Evolutionary conservation across 2,113 vertebrate species (phyloP).

Genomic region (Bambusicola thoracicus): DNA sequence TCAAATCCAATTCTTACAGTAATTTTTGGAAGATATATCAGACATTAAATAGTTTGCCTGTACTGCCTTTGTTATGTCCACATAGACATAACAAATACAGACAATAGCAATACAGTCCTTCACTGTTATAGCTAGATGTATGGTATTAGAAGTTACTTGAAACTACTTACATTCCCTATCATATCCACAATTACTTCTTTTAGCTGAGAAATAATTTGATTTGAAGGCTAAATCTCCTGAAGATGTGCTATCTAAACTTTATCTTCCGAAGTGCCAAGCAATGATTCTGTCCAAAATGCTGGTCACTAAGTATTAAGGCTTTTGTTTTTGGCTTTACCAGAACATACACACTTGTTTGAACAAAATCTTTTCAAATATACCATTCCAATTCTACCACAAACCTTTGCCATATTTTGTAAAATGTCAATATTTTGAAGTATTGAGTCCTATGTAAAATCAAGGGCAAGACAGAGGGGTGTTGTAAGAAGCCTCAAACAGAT

Average conservation of each 20-base stretch:
- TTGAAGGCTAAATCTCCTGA: neutral
- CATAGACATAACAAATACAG: no score
- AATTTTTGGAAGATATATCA: neutral
- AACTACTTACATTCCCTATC: neutral
- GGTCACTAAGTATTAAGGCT: neutral
- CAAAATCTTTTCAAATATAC: neutral
- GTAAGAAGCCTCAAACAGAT: no score
- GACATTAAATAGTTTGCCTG: neutral
- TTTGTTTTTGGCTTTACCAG: neutral
- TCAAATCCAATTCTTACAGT: neutral
- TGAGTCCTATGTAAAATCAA: neutral
- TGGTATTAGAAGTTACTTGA: neutral
- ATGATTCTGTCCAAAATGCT: neutral
- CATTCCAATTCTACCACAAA: no score
- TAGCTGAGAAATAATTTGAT: neutral
- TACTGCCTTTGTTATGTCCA: neutral
- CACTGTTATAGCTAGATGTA: neutral
- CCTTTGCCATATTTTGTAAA: neutral
- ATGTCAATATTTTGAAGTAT: neutral
- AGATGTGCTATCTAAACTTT: neutral
- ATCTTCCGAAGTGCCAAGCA: neutral
- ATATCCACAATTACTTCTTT: neutral
- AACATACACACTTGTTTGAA: neutral
- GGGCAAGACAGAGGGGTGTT: neutral
- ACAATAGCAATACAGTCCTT: neutral